Evolutionary conservation across 2,113 vertebrate genomes (phyloP), one percentile per base, ranked within the genome.

Genomic region (Cephalopterus ornatus): DNA sequence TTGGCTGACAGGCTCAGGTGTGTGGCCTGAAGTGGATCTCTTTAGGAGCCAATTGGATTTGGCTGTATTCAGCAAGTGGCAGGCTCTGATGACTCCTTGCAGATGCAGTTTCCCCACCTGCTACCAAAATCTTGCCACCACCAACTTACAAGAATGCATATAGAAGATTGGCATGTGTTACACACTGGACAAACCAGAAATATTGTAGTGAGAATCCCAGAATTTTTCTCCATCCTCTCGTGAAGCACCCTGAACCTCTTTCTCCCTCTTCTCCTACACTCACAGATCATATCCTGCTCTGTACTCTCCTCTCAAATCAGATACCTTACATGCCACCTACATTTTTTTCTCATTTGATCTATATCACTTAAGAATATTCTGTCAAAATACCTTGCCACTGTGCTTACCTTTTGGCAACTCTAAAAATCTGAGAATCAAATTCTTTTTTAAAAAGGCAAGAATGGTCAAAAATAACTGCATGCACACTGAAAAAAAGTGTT

Each of bases 71-170:
- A 55, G 22, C 39, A 73, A 58, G 20, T 10, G 12, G 5, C 12
- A 44, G 19, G 8, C 47, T 32, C 42, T 68, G 42, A 37, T 7
- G 18, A 58, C 23, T 68, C 22, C 55, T 33, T 2, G 7, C 22
- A 59, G 1, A 2, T 44, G 27, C 2, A 22, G 23, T 11, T 72
- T 21, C 4, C 10, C 16, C 0, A 1, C 14, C 58, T 67, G 21
- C 23, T 24, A 72, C 52, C 24, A 17, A 67, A 76, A 50, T 8
- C 49, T 47, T 62, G 14, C 8, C 16, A 37, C 13, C 22, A 71
- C 32, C 27, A 67, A 2, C 21, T 41, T 53, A 27, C 20, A 53
- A 39, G n/a, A 61, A 61, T 16, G 9, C 47, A 76, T 80, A 42
- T 1, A 68, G 49, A 84, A 73, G 44, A 61, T 20, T 8, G 17